Base-by-base conservation (phyloP, 2,797 vertebrate species). In the Pelodytes ibericus region DNA sequence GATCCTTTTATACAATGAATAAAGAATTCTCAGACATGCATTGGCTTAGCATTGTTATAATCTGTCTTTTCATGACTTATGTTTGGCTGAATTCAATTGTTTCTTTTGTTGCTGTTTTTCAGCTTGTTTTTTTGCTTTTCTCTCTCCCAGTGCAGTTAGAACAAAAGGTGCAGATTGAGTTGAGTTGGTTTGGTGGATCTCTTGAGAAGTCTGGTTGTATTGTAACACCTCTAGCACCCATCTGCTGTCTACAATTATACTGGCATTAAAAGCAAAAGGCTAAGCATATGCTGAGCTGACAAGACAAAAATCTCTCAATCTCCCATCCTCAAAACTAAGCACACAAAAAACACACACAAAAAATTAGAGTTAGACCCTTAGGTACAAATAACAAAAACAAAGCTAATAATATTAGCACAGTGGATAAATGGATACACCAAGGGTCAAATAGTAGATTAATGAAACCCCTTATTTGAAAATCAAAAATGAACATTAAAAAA, bases 131-230 rank as follows among this genome's bases (percentile, higher is more conserved):
- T 53, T 36, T 22, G 36, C 22, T 27, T 57, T 49, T 59, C 41
- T 36, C 53, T 41, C 59, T 24, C 63, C 53, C 63, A 75, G 27
- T 59, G 36, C 53, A 49, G 6, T 24, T 24, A 47, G 64, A 75
- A 75, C 73, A 75, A 75, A 75, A 61, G 73, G 22, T 26, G 64
- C 64, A 49, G 73, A 39, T 60, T 68, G 56, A 29, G 57, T 60
- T 68, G 56, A 29, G 57, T n/a, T 4, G 18, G 44, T 64, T 57
- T 75, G 73, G 64, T 68, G 64, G 27, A 56, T 33, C 30, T 68
- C 53, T 49, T 61, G 64, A 68, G 53, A 68, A 68, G 64, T 59
- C 53, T 64, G 67, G 56, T 64, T 68, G 64, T 29, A 56, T 33
- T 26, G 31, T 49, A 22, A 64, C 13, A 68, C 57, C 16, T 49